Base-by-base conservation (phyloP, 2,113 vertebrate genomes). In the Tetrao urogallus region DNA sequence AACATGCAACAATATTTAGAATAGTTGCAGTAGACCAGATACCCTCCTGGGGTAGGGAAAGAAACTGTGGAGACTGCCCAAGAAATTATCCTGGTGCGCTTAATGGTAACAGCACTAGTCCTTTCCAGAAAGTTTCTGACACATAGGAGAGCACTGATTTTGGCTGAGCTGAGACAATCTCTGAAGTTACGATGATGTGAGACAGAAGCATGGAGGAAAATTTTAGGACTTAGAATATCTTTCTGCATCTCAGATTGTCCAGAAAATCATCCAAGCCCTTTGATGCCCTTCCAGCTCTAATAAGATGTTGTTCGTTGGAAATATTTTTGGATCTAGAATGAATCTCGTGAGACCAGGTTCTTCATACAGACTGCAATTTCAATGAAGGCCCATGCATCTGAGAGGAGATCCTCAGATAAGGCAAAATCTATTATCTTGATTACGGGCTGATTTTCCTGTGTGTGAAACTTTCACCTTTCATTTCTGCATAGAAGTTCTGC, bases 401-500 rank as follows among this genome's bases (percentile, higher is more conserved):
- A 75, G 21, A 75, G 22, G 28, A 17, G 47, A 77, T 32, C 43
- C 19, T 72, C 17, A 81, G 32, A 86, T 28, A 15, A 82, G 61
- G 8, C 7, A 72, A 65, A 77, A 43, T 67, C 24, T 27, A 7
- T 1, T 83, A 90, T 71, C 74, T 8, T 43, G 34, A 52, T 75
- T 86, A 78, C 16, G 56, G 20, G 42, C 74, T 84, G 69, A 75
- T 92, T 77, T 81, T 86, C 10, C 47, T 78, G 34, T 61, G 32
- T 88, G 65, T 56, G 67, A 90, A 83, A 28, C 32, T 92, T 91
- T 90, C 42, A 74, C 27, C 38, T 91, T 91, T 79, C 42, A 32
- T n/a, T 89, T 85, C 48, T 73, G 43, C 14, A 65, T n/a, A 69
- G 71, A 93, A 87, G 82, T 79, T 75, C 43, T 75, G 34, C 0